Base-by-base conservation (phyloP, 2,113 vertebrate genomes). In the Cyprinus carpio region DNA sequence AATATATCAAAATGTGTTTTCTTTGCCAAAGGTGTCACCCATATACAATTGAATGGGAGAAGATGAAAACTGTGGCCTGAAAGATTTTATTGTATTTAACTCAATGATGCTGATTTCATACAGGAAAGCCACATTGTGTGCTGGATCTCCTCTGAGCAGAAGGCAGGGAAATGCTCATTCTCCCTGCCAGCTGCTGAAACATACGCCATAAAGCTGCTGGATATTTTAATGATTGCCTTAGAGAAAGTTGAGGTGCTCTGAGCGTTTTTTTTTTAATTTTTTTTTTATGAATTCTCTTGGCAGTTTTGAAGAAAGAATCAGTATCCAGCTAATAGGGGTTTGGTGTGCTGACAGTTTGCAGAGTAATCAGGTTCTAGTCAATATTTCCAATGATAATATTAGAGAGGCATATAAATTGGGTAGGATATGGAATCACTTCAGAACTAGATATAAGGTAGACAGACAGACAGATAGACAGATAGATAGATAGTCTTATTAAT, bases 111-210 rank as follows among this genome's bases (percentile, higher is more conserved):
- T 81, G 60, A 81, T 49, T 29, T 51, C 60, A 31, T 65, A 65
- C 37, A 51, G 60, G 15, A 31, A 64, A 51, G 62, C 65, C 37
- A 67, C 37, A 81, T 64, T 81, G 60, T 81, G 60, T 81, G 37
- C 60, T 65, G 79, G 79, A n/a, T 67, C 62, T 81, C n/a, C 43
- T 81, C 37, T 11, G 46, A 82, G 46, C 81, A 82, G 62, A 82
- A 69, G 81, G 65, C 49, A 31, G 79, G 79, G 79, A 81, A n/a
- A 69, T 71, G 43, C 18, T 23, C 4, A 29, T 71, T 54, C 40
- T 81, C 65, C 65, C 23, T 82, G 81, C 62, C 62, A 74, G 69
- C 51, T 81, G 67, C 37, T 25, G 37, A 69, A 71, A 56, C 43
- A 85, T 27, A 54, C 46, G 62, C 16, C n/a, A 49, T n/a, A 77